Percentiles rank a stretch among this genome's conserved stretches.
phyloP scores from a whole-genome alignment of 2,113 vertebrate genomes.

The Callipepla squamata region DNA sequence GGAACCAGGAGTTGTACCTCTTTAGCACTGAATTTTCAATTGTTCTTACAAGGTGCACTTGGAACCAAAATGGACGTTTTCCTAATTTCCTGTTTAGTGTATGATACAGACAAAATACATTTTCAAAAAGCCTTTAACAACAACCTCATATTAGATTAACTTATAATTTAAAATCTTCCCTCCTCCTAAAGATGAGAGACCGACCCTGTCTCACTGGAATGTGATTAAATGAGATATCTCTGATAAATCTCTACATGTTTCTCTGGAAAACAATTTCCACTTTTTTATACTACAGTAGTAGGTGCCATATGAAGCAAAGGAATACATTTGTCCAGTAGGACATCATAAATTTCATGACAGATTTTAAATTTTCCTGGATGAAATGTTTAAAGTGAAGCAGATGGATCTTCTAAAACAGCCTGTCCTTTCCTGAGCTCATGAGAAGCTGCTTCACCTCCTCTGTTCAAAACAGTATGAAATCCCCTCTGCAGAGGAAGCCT shows the following conservation, averaged over 20 bases:
- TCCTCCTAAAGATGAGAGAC: not conserved
- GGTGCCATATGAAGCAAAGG: constrained; percentile 25
- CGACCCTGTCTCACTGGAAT: not conserved
- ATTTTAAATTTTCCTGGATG: constrained; percentile 53
- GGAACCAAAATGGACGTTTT: not conserved
- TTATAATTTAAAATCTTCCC: not conserved
- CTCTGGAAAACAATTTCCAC: constrained; percentile 47
- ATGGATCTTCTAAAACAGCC: constrained; percentile 26
- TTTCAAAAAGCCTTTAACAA: constrained; percentile 9
- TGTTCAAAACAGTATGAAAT: not conserved
- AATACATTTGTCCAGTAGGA: constrained; percentile 56
- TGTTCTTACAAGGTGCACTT: not conserved
- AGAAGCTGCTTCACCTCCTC: constrained; percentile 1
- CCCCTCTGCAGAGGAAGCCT: constrained; percentile 21
- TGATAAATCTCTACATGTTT: constrained; percentile 43
- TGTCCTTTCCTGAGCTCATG: constrained; percentile 21
- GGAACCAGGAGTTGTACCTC: not conserved
- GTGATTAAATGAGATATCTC: constrained; percentile 39
- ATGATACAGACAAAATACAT: not conserved
- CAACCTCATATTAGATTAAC: not conserved
- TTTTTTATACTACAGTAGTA: constrained; percentile 58
- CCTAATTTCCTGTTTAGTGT: not conserved
- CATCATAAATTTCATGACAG: constrained; percentile 65
- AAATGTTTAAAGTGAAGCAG: constrained; percentile 50
- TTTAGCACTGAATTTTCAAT: not conserved